phyloP scores from a whole-genome alignment of 2,888 invertebrate species.

The Rhodophaea formosa region DNA sequence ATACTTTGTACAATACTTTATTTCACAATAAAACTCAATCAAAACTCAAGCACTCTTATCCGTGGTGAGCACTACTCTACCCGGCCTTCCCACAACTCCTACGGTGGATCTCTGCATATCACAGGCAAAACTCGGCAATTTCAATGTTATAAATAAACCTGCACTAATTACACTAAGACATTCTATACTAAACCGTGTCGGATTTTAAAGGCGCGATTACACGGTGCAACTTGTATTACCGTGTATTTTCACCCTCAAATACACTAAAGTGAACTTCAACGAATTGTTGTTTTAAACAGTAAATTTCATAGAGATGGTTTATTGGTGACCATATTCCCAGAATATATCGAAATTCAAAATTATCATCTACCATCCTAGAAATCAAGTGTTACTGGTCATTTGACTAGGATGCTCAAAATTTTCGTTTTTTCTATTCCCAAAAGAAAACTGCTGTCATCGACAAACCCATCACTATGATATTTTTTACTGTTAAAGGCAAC shows the following conservation, averaged over 20 bases:
- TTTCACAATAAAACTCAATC: slow-evolving; percentile 75
- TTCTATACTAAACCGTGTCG: neutral
- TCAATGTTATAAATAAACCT: neutral
- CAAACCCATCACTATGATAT: neutral
- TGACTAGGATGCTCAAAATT: no score
- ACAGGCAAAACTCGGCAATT: slow-evolving; percentile 13
- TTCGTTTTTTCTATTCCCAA: no score
- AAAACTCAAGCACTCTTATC: slow-evolving; percentile 71
- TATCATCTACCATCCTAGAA: no score
- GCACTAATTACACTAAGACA: neutral
- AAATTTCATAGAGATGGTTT: no score
- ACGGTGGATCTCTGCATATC: slow-evolving; percentile 1
- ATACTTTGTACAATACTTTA: slow-evolving; percentile 65
- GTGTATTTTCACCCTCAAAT: no score
- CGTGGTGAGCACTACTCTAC: slow-evolving; percentile 64
- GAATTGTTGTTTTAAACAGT: no score
- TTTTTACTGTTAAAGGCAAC: neutral
- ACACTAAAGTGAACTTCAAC: no score
- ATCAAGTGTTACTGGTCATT: no score
- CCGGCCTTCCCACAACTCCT: slow-evolving; percentile 22
- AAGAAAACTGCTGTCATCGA: no score
- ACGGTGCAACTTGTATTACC: no score
- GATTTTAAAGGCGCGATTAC: neutral
- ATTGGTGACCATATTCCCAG: no score
- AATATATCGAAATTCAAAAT: no score